These are phyloP conservation scores for Anomalospiza imberbis DNA, from an alignment of 2,797 vertebrate genomes.

Conservation along the genomic window DNA sequence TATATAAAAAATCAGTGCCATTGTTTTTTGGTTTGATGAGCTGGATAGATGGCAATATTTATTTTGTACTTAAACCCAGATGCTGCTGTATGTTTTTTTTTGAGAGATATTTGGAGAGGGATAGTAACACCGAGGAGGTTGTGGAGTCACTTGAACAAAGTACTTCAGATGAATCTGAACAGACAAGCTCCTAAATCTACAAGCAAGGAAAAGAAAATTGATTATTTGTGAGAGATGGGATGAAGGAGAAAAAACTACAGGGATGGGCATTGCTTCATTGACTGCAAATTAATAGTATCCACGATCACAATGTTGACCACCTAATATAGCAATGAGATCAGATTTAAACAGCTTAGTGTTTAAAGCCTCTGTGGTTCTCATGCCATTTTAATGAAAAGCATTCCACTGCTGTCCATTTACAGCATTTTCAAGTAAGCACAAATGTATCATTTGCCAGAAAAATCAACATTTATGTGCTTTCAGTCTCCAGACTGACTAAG, in stretches of 20 bases:
- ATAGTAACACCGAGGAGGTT: neutral
- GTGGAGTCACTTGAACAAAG: neutral
- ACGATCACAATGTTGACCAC: fast-evolving
- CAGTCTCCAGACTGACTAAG: neutral
- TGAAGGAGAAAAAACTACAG: neutral
- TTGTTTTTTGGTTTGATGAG: neutral
- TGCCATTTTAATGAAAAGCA: neutral
- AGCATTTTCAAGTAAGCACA: neutral
- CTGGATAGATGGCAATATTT: neutral
- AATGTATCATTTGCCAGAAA: neutral
- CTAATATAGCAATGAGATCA: neutral
- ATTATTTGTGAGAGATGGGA: neutral
- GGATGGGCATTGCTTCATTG: neutral
- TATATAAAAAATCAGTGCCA: neutral
- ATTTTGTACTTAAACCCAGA: neutral
- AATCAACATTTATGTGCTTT: neutral
- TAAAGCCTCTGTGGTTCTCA: neutral
- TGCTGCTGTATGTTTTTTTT: neutral
- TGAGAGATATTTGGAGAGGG: neutral
- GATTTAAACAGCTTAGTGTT: neutral
- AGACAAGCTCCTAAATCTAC: neutral
- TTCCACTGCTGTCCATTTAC: neutral
- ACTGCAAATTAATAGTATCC: neutral
- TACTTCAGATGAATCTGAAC: neutral
- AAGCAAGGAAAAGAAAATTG: neutral